Conservation (phyloP, 2,113 vertebrate species). For the Oreochromis tanganicae region DNA sequence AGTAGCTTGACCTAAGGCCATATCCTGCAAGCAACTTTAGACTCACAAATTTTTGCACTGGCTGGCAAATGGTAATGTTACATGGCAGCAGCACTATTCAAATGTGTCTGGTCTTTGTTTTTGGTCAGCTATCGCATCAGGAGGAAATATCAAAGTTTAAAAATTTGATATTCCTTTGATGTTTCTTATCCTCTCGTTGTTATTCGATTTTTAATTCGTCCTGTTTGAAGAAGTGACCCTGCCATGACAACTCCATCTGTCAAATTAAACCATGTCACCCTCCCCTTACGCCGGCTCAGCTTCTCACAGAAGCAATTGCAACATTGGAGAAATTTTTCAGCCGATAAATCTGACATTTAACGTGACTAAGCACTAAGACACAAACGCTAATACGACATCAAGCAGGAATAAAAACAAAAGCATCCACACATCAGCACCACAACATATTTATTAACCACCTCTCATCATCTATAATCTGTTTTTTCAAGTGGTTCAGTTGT, state of each 20-base stretch:
- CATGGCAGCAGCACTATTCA: conserved; percentile 55
- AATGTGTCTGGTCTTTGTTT: conserved; percentile 10
- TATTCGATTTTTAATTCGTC: background rate
- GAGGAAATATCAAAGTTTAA: conserved; percentile 25
- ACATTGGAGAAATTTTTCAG: conserved; percentile 18
- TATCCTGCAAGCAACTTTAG: conserved; percentile 53
- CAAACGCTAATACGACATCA: background rate
- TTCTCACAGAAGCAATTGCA: conserved; percentile 30
- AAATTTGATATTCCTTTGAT: conserved; percentile 35
- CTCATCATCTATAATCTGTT: conserved; percentile 69
- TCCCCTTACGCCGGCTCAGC: conserved; percentile 20
- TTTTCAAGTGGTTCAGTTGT: conserved; percentile 86
- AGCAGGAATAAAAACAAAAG: background rate
- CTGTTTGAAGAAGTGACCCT: conserved; percentile 46
- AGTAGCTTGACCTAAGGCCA: conserved; percentile 37
- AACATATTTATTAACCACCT: conserved; percentile 43
- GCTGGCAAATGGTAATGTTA: conserved; percentile 49
- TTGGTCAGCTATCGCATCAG: conserved; percentile 22
- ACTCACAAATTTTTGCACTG: conserved; percentile 40
- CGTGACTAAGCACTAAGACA: background rate
- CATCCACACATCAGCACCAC: conserved; percentile 1
- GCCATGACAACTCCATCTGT: conserved; percentile 53
- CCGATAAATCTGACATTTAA: background rate
- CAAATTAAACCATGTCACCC: conserved; percentile 29
- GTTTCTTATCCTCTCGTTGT: background rate